phyloP scores from a whole-genome alignment of 64 coral and sea anemone genomes.

The Pocillopora damicornis region DNA sequence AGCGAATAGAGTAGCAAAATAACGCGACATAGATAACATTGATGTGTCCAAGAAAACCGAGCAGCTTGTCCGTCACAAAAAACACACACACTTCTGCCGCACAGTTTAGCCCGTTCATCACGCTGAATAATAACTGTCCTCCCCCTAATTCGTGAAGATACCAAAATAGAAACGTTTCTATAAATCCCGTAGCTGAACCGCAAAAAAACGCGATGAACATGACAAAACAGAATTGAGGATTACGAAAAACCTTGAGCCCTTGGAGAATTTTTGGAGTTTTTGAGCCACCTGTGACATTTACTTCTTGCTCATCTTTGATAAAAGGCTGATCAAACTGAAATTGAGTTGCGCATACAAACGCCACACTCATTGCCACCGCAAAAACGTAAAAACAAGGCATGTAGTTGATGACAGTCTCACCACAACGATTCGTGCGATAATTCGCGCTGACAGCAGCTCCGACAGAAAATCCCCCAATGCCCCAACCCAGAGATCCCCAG shows the following conservation, averaged over 20 bases:
- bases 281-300: not conserved
- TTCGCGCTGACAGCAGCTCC: constrained; percentile 74
- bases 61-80: constrained; percentile 64
- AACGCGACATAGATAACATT: constrained; percentile 83
- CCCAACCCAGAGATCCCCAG: constrained; percentile 91
- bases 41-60: constrained; percentile 66
- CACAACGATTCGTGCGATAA: constrained; percentile 41
- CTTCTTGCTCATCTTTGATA: not conserved
- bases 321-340: constrained; percentile 46
- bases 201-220: constrained; percentile 90
- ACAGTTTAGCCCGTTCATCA: constrained; percentile 81
- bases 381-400: constrained; percentile 77
- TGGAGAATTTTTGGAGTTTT: constrained; percentile 28
- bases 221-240: constrained; percentile 74
- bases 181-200: constrained; percentile 92
- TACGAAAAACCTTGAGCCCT: constrained; percentile 58
- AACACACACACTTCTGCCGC: constrained; percentile 74
- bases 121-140: constrained; percentile 81
- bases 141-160: constrained; percentile 93
- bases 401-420: constrained; percentile 69
- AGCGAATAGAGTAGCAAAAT: constrained; percentile 79
- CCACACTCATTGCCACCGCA: constrained; percentile 62
- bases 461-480: constrained; percentile 78
- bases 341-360: constrained; percentile 69
- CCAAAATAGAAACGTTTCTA: constrained; percentile 97